phyloP scores from a whole-genome alignment of 2,888 invertebrate genomes.

The Nemoura dubitans region DNA sequence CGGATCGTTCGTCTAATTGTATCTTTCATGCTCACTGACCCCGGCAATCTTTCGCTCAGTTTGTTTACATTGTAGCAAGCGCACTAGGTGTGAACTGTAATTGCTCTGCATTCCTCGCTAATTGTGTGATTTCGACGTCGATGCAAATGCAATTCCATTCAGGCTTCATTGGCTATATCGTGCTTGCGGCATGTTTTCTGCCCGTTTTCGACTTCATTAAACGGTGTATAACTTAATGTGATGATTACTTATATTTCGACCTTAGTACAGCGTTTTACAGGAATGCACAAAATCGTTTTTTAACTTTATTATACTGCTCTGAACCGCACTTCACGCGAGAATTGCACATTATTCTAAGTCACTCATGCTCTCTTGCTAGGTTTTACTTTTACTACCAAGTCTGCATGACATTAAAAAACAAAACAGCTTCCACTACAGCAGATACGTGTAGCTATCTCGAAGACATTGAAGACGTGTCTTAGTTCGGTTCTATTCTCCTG shows the following conservation, averaged over 20 bases:
- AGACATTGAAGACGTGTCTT: not conserved
- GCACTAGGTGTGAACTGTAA: not conserved
- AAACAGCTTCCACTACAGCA: not conserved
- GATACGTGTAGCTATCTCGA: not conserved
- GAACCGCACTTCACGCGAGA: too few relatives aligned
- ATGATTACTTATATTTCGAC: too few relatives aligned
- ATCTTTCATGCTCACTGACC: not conserved
- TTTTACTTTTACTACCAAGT: too few relatives aligned
- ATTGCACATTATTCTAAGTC: too few relatives aligned
- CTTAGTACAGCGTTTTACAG: too few relatives aligned
- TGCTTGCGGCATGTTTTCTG: not conserved
- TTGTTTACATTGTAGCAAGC: not conserved
- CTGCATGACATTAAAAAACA: too few relatives aligned
- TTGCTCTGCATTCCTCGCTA: not conserved
- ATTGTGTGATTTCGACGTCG: not conserved
- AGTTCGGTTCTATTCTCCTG: not conserved
- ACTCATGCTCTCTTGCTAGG: too few relatives aligned
- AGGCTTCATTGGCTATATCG: not conserved
- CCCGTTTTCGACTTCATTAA: not conserved
- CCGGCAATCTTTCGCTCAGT: not conserved
- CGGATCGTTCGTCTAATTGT: not conserved
- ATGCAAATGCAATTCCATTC: not conserved
- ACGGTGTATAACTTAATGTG: not conserved
- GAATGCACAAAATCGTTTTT: too few relatives aligned
- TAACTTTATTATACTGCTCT: too few relatives aligned